Evolutionary conservation across 1,140 invertebrate genomes (phyloP).

Genomic region (Psix sp.): DNA sequence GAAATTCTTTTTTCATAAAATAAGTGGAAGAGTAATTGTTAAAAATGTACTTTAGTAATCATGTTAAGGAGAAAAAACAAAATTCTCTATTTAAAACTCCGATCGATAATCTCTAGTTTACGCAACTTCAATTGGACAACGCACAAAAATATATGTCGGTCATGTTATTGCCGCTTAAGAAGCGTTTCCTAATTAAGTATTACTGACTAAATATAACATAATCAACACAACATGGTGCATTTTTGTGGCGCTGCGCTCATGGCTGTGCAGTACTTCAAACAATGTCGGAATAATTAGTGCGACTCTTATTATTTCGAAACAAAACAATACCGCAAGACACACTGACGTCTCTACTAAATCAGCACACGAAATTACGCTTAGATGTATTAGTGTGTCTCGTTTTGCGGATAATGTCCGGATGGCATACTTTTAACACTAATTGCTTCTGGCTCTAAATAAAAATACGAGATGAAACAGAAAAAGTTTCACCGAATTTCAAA

Average conservation of each 20-base stretch:
- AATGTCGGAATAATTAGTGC: conserved; percentile 60
- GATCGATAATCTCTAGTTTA: no score
- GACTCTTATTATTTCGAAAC: conserved; percentile 54
- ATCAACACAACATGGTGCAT: conserved; percentile 15
- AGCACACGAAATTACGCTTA: background rate
- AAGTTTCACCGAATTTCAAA: no score
- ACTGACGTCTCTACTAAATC: background rate
- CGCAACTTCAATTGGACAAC: no score
- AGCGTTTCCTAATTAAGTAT: conserved; percentile 31
- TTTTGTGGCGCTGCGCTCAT: conserved; percentile 26
- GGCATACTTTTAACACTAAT: conserved; percentile 21
- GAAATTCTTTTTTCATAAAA: no score
- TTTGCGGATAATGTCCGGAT: conserved; percentile 4
- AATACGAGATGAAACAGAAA: no score
- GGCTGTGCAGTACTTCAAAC: conserved; percentile 40
- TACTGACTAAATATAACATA: conserved; percentile 22
- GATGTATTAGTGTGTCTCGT: background rate
- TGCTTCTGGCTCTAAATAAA: no score
- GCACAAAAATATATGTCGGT: background rate
- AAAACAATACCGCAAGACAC: conserved; percentile 40
- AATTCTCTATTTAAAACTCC: no score
- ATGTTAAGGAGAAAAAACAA: no score
- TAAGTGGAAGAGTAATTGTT: no score
- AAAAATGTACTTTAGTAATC: no score
- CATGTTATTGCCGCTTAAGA: conserved; percentile 3